A percentile compares a stretch with the other conserved stretches of the same genome.
Evolutionary conservation across 2,113 vertebrate genomes (phyloP).

Genomic region (Ochotona curzoniae): DNA sequence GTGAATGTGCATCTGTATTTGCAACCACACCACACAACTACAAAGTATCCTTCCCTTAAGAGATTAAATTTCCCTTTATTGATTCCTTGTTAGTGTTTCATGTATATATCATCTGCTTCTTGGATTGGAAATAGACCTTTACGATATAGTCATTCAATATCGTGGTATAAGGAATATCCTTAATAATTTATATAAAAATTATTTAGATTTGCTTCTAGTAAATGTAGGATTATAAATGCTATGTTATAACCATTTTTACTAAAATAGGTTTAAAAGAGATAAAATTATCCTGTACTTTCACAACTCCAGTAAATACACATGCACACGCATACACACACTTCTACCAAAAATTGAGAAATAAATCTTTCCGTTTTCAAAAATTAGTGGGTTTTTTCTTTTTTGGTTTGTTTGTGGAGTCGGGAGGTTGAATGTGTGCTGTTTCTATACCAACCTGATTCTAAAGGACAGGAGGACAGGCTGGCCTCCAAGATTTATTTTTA

Average conservation of each 20-base stretch:
- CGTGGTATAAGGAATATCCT: constrained; percentile 9
- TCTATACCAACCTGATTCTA: neutral
- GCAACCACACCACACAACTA: neutral
- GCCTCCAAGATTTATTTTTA: constrained; percentile 74
- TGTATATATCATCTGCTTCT: neutral
- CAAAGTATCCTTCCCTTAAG: neutral
- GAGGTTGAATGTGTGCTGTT: neutral
- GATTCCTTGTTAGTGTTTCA: constrained; percentile 7
- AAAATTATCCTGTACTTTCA: neutral
- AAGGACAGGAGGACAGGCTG: neutral
- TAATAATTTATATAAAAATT: constrained; percentile 22
- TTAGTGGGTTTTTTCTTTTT: neutral
- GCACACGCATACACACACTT: neutral
- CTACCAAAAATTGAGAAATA: neutral
- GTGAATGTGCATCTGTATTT: neutral
- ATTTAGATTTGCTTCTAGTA: neutral
- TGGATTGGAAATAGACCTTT: neutral
- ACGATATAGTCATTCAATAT: neutral
- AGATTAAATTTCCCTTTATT: neutral
- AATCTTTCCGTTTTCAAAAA: constrained; percentile 15
- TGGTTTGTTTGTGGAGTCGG: fast-evolving
- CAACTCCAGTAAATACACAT: neutral
- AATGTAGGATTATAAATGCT: neutral
- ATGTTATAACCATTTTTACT: neutral
- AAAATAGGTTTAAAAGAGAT: constrained; percentile 1